Base-by-base conservation (phyloP, 2,113 vertebrate species). In the Cottus gobio region DNA sequence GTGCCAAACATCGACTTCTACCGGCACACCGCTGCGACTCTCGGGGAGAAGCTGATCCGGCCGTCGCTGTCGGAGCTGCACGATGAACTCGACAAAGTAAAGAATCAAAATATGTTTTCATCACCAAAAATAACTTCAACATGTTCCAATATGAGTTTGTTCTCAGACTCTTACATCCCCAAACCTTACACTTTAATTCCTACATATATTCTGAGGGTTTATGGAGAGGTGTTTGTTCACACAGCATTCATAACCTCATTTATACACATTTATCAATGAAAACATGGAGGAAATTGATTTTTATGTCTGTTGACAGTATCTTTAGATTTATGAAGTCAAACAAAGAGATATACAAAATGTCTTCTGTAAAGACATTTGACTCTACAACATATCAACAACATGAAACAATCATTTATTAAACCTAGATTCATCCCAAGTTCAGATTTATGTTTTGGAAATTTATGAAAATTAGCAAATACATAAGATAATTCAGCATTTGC, bases 1-100 rank as follows among this genome's bases (percentile, higher is more conserved):
- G 97, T 99, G 76, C 98, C 98, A 5, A 96, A 98, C 92, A 99
- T 99, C 79, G 98, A 99, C 79, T 96, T 97, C 92, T 99, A 99
- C 90, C 95, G 96, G 34, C 95, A 98, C 46, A 98, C 97, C 0
- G 96, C 94, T 0, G 96, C 96, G 12, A 94, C 96, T 13, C 92
- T 99, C 4, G 98, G 96, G 11, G 97, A 99, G 90, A 99, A 99
- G 85, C 90, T 98, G 44, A 93, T 93, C 80, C 93, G 97, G 81
- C 98, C 97, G 73, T 97, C 97, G 64, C 94, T 99, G 75, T 96
- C 98, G 0, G 97, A 99, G 85, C 95, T 99, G 9, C 97, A 99
- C 82, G 98, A 99, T 65, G 97, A 98, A 67, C 94, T 98, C 24
- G 97, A 99, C 48, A 98, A 98, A 96, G 98, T 98, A 85, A 72